Base-by-base conservation (phyloP, 2,797 vertebrate species). In the Macropodus opercularis region DNA sequence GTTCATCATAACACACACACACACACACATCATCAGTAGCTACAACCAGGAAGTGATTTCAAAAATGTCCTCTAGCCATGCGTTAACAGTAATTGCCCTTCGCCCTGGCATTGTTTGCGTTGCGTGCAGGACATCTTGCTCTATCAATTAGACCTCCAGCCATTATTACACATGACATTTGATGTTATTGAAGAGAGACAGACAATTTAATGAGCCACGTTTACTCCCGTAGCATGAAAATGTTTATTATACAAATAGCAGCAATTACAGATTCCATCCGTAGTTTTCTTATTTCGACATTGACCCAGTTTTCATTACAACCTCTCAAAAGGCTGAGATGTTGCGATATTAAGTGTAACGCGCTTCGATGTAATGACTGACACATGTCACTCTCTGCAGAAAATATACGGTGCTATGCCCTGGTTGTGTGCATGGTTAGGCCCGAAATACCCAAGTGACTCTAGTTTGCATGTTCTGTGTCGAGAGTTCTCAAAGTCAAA, bases 161-260 rank as follows among this genome's bases (percentile, higher is more conserved):
- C 40, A 57, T 66, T 64, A 72, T 64, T 68, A 43, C 32, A 72
- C 17, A 15, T 76, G 56, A 76, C 61, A 78, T 79, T 82, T 79
- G 9, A 51, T 50, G 34, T 50, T 51, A 59, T 39, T 41, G 26
- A 75, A 67, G 35, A 48, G 23, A 68, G 47, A 58, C 27, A 74
- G 60, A 75, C 57, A 55, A 59, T 75, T 75, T 80, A 80, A 82
- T 72, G 62, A 82, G 68, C 24, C 2, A 8, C 44, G 31, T 24
- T 43, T 19, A 7, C 27, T 64, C 22, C 46, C 35, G 18, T 44
- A 60, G 27, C 26, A 29, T 35, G 21, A 43, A 72, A 44, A 62
- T 59, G 39, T 43, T 17, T 46, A 52, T 66, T 43, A 42, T 52
- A 73, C 75, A 64, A 72, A 43, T n/a, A 15, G 27, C 26, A 51